Evolutionary conservation across 1,140 invertebrate species (phyloP).

Genomic region (Melanaphis sacchari): DNA sequence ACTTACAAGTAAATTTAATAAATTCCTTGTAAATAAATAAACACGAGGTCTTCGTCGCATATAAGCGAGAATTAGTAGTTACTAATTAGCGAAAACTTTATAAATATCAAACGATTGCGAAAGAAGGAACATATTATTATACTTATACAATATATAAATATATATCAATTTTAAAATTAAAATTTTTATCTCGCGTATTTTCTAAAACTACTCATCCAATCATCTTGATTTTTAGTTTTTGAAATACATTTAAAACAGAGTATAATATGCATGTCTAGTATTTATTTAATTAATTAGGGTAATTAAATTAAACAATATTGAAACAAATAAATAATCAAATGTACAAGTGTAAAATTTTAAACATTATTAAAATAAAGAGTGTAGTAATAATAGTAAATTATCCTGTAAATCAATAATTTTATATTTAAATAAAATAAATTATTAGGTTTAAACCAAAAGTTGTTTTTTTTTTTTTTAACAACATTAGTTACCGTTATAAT

Average conservation of each 20-base stretch:
- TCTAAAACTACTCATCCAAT: too few species aligned
- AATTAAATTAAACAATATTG: background rate
- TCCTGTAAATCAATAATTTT: background rate
- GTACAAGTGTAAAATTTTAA: background rate
- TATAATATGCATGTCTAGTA: background rate
- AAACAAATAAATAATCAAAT: too few species aligned
- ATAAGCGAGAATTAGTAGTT: background rate
- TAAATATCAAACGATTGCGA: background rate
- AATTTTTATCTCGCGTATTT: too few species aligned
- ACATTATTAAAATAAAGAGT: background rate
- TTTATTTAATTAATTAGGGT: background rate
- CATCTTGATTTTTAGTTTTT: too few species aligned
- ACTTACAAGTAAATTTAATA: background rate
- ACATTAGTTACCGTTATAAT: background rate
- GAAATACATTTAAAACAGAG: background rate
- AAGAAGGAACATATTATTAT: too few species aligned
- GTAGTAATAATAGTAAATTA: background rate
- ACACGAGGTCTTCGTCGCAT: background rate
- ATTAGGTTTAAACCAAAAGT: background rate
- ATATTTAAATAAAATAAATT: background rate
- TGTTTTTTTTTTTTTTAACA: background rate
- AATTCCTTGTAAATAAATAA: background rate
- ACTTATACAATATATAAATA: too few species aligned
- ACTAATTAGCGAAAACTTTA: background rate
- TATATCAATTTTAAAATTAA: too few species aligned